Percentiles rank a stretch among this genome's conserved stretches.
These are phyloP conservation scores for Charaxes varanes DNA, from an alignment of 1,140 invertebrate genomes.

Conservation along the genomic window DNA sequence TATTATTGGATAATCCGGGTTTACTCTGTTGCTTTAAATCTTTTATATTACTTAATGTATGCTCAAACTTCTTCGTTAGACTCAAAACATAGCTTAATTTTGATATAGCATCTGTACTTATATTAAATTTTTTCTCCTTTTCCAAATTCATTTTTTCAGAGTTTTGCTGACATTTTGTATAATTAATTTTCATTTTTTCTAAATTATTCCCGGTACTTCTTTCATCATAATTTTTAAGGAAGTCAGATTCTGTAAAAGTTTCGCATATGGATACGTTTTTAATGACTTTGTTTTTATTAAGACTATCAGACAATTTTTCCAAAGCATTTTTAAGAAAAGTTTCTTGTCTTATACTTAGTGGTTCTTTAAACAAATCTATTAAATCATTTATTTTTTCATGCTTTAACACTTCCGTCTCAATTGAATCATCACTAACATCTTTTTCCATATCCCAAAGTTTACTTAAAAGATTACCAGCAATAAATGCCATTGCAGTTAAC, in stretches of 20 bases:
- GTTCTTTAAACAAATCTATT: slow-evolving; percentile 58
- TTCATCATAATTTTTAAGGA: slow-evolving; percentile 4
- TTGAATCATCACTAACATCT: slow-evolving; percentile 31
- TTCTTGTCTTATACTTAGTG: slow-evolving; percentile 55
- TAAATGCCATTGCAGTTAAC: slow-evolving; percentile 54
- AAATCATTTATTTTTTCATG: slow-evolving; percentile 59
- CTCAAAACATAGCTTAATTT: slow-evolving; percentile 45
- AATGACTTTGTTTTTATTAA: slow-evolving; percentile 40
- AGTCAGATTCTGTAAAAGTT: slow-evolving; percentile 27
- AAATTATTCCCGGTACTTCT: slow-evolving; percentile 4
- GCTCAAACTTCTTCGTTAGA: slow-evolving; percentile 49
- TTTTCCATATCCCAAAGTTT: slow-evolving; percentile 62
- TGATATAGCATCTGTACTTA: slow-evolving; percentile 23
- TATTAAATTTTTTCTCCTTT: slow-evolving; percentile 13
- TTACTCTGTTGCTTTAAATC: slow-evolving; percentile 20
- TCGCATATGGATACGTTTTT: slow-evolving; percentile 50
- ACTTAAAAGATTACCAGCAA: slow-evolving; percentile 59
- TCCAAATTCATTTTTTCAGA: slow-evolving; percentile 7
- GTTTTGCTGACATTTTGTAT: slow-evolving; percentile 15
- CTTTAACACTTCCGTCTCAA: slow-evolving; percentile 49
- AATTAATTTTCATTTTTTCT: slow-evolving; percentile 14
- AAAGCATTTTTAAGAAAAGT: slow-evolving; percentile 53
- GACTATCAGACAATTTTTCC: slow-evolving; percentile 39
- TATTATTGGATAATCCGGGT: not conserved
- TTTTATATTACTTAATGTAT: slow-evolving; percentile 32